Percentiles rank a stretch among this genome's conserved stretches.
Evolutionary conservation across 2,888 invertebrate genomes (phyloP).

Genomic region (Cybosia mesomella): DNA sequence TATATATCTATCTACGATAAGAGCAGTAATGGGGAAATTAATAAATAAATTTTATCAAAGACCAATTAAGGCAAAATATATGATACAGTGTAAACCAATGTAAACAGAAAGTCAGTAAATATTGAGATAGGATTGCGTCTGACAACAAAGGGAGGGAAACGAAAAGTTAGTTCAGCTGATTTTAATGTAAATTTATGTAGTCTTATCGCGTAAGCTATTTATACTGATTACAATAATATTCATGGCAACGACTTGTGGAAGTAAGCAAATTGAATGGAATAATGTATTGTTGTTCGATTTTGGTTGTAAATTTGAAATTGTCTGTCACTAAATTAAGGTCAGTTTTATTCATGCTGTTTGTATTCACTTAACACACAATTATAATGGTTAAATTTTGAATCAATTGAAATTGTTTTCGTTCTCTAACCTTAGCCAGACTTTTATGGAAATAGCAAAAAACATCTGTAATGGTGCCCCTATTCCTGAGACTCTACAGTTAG

Average conservation of each 20-base stretch:
- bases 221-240: slow-evolving; percentile 42
- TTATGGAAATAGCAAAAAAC: too few species aligned
- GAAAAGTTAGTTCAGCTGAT: slow-evolving; percentile 40
- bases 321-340: not conserved
- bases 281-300: slow-evolving; percentile 24
- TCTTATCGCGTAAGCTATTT: slow-evolving; percentile 44
- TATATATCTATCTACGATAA: not conserved
- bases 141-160: slow-evolving; percentile 27
- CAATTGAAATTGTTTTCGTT: not conserved
- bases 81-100: slow-evolving; percentile 8
- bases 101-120: slow-evolving; percentile 25
- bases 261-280: slow-evolving; percentile 27
- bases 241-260: slow-evolving; percentile 21
- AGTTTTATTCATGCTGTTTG: not conserved
- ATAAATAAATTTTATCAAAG: slow-evolving; percentile 11
- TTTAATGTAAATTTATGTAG: slow-evolving; percentile 43
- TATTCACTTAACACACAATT: not conserved
- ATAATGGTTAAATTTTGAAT: not conserved
- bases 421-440: too few species aligned
- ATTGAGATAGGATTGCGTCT: slow-evolving; percentile 30
- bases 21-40: not conserved
- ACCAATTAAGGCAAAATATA: slow-evolving; percentile 9
- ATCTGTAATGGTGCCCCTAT: too few species aligned
- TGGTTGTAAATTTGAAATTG: slow-evolving; percentile 4
- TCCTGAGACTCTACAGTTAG: too few species aligned